Evolutionary conservation across 2,888 invertebrate species (phyloP).

Genomic region (Drosophila stalkeri): DNA sequence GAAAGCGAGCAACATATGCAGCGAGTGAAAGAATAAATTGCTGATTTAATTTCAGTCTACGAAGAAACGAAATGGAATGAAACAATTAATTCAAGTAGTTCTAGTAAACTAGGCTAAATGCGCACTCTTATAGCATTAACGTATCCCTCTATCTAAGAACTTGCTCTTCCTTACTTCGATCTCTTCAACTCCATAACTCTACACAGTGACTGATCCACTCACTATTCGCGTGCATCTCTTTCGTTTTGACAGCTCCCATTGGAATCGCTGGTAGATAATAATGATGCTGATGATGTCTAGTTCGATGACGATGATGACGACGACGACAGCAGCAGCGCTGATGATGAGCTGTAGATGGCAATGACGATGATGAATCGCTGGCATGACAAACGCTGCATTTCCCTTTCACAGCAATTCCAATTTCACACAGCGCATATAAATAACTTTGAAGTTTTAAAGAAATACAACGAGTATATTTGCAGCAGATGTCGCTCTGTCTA

Average conservation of each 20-base stretch:
- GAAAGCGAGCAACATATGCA: too few relatives aligned
- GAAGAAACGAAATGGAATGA: too few relatives aligned
- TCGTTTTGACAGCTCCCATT: slow-evolving; percentile 45
- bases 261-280: slow-evolving; percentile 42
- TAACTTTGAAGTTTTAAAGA: slow-evolving; percentile 69
- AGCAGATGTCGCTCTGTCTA: slow-evolving; percentile 22
- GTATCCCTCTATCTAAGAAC: neutral
- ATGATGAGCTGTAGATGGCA: slow-evolving; percentile 37
- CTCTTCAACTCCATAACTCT: neutral
- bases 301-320: neutral
- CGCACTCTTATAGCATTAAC: neutral
- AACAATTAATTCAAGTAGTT: too few relatives aligned
- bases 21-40: too few relatives aligned
- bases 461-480: slow-evolving; percentile 22
- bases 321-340: slow-evolving; percentile 12
- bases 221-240: slow-evolving; percentile 40
- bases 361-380: slow-evolving; percentile 72
- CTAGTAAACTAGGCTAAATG: too few relatives aligned
- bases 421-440: slow-evolving; percentile 68
- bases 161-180: neutral
- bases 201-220: slow-evolving; percentile 24
- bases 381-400: slow-evolving; percentile 56
- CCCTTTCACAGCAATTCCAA: slow-evolving; percentile 60
- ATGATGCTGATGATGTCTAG: slow-evolving; percentile 35
- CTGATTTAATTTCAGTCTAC: too few relatives aligned